Evolutionary conservation across 2,113 vertebrate genomes (phyloP), one percentile per base, ranked within the genome.

Genomic region (Menidia beryllina): DNA sequence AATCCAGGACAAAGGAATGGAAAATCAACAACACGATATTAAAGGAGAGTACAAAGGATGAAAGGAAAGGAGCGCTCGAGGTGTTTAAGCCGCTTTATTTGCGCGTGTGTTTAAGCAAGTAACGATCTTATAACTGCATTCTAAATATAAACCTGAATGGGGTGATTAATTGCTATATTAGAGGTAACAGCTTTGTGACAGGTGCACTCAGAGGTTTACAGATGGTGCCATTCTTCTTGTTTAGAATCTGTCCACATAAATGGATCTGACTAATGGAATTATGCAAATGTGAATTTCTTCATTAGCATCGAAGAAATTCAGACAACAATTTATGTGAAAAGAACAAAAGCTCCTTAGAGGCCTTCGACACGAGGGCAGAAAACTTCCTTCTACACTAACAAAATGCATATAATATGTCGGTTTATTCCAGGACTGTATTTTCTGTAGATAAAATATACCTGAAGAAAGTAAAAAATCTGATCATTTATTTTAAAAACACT

Each of bases 211-310:
- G 10, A 9, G 54, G 27, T 57, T 52, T 49, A 51, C 30, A 48
- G 20, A 8, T 8, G 9, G 24, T 13, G 51, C 50, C 59, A 74
- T 75, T 81, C 12, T 19, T 74, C 5, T 36, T 69, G 0, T 39
- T 75, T 36, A 64, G 51, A 62, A 60, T 38, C 38, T 45, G 57
- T 51, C 45, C 26, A 36, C 5, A 49, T 50, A 1, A 43, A 80
- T 64, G 61, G 2, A 64, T 64, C 24, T 69, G 57, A 73, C 67
- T 72, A 66, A 75, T 71, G 53, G 52, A 24, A 67, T 59, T 58
- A 52, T 2, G 5, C 21, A 72, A 72, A 43, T 8, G 27, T 34
- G 41, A 14, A 0, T 5, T 13, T 30, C 49, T 43, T 17, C 14
- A 36, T 8, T 19, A 2, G 24, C 1, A 4, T 19, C 0, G 3